Percentiles rank a stretch among this genome's conserved stretches.
Conservation (phyloP, 2,113 vertebrate genomes). For the Alosa alosa region DNA sequence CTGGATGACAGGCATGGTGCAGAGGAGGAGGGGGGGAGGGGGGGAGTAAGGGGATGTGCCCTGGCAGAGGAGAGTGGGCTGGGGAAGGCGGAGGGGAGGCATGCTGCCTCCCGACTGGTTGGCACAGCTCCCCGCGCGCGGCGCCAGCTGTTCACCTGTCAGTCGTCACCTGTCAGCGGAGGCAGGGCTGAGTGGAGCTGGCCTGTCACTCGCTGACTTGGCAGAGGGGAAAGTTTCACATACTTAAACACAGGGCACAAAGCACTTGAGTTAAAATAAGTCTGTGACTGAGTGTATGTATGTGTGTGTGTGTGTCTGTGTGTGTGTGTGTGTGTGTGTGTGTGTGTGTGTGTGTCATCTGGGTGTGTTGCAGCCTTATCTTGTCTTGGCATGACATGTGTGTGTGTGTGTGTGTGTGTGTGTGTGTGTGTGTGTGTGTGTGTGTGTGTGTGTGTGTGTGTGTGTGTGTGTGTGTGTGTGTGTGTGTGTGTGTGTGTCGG, state of each 20-base stretch:
- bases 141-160: constrained; percentile 67
- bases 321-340: background rate
- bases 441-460: constrained; percentile 5
- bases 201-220: constrained; percentile 47
- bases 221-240: background rate
- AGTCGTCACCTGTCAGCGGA: constrained; percentile 57
- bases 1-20: constrained; percentile 35
- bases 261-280: constrained; percentile 50
- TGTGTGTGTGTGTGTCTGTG: background rate
- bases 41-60: background rate
- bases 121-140: constrained; percentile 49
- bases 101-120: constrained; percentile 40
- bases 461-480: constrained; percentile 5
- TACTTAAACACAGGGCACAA: constrained; percentile 34
- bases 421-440: constrained; percentile 29
- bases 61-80: background rate
- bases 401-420: constrained; percentile 8
- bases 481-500: constrained; percentile 35
- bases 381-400: constrained; percentile 18
- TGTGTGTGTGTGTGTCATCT: background rate
- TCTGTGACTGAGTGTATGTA: constrained; percentile 19
- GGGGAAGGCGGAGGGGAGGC: background rate
- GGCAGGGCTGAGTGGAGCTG: constrained; percentile 42
- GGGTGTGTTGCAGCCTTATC: background rate
- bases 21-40: background rate